Evolutionary conservation across 2,113 vertebrate species (phyloP).

Genomic region (Apodemus sylvaticus): DNA sequence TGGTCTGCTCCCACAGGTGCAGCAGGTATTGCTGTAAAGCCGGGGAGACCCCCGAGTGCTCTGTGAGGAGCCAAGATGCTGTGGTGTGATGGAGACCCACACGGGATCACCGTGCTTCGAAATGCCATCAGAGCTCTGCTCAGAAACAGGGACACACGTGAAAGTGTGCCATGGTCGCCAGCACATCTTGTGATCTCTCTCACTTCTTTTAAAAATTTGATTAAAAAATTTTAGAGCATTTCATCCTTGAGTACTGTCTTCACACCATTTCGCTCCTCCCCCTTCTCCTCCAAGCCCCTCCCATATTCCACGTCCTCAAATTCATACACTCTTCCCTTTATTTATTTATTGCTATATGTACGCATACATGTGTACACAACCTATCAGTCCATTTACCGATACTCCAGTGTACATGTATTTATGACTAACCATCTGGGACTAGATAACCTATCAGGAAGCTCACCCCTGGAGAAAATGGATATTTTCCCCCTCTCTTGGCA

Average conservation of each 20-base stretch:
- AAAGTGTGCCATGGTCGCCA: not conserved
- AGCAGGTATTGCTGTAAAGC: not conserved
- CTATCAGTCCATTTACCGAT: not conserved
- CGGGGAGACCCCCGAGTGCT: fast-evolving
- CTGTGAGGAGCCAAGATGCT: not conserved
- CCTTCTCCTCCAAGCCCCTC: not conserved
- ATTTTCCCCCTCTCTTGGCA: not conserved
- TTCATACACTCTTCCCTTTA: not conserved
- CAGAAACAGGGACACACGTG: not conserved
- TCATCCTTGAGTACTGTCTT: not conserved
- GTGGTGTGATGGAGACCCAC: not conserved
- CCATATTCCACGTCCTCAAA: not conserved
- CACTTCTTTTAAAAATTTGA: not conserved
- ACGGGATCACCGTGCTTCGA: fast-evolving
- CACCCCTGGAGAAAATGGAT: not conserved
- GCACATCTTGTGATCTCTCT: fast-evolving
- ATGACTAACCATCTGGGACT: not conserved
- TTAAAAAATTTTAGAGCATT: not conserved
- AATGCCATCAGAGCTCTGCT: not conserved
- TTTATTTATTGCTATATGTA: not conserved
- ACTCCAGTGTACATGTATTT: not conserved
- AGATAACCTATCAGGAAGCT: not conserved
- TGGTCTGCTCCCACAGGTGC: not conserved
- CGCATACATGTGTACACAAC: not conserved
- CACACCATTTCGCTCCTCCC: not conserved